These are phyloP conservation scores for Ornithorhynchus anatinus DNA, from an alignment of 2,113 vertebrate species.

Conservation along the genomic window DNA sequence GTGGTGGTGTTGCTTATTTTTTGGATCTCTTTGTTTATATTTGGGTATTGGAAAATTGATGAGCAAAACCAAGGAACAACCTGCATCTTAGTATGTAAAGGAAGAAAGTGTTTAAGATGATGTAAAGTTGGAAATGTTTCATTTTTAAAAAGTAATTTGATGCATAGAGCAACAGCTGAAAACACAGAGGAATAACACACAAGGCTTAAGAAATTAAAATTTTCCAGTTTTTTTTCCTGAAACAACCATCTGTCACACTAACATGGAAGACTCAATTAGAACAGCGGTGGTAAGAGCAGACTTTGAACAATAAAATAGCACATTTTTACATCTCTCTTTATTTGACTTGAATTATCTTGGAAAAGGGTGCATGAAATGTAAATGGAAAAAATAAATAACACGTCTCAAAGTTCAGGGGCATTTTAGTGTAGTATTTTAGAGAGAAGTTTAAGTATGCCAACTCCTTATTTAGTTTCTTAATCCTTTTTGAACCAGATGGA, in stretches of 20 bases:
- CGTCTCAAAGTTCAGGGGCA: neutral
- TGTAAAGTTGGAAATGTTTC: neutral
- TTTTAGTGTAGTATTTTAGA: neutral
- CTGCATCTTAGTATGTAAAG: neutral
- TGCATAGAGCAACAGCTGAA: neutral
- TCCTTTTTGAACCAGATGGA: neutral
- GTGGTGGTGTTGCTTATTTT: neutral
- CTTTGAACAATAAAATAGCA: neutral
- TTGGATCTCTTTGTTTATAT: neutral
- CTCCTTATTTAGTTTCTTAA: neutral
- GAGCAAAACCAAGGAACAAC: neutral
- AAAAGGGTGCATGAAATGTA: neutral
- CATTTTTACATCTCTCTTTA: too few species aligned
- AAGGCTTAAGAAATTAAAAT: neutral
- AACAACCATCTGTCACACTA: neutral
- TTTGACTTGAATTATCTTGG: neutral
- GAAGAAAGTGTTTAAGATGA: neutral
- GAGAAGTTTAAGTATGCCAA: neutral
- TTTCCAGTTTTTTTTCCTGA: neutral
- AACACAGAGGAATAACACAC: neutral
- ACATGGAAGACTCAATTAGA: neutral
- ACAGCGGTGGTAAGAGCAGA: neutral
- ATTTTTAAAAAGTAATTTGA: neutral
- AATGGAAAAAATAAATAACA: neutral
- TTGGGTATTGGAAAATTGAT: neutral